Conservation (phyloP, 1,140 invertebrate species). For the Neuroterus valhalla region DNA sequence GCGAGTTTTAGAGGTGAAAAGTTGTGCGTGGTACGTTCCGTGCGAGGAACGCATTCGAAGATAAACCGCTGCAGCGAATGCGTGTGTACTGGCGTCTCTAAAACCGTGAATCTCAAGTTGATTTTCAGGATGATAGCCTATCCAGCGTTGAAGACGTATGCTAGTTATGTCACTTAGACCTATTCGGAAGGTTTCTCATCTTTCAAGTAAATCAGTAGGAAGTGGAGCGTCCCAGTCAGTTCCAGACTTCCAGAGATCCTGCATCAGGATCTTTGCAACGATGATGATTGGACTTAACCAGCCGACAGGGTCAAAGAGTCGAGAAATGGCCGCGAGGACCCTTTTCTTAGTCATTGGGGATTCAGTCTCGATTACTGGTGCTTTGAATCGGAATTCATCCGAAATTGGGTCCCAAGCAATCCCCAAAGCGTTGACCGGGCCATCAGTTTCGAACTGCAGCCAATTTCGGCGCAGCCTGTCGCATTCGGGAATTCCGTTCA, state of each 20-base stretch:
- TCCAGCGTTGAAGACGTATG: neutral
- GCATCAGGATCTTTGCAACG: constrained; percentile 56
- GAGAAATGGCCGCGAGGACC: neutral
- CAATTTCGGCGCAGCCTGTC: no score
- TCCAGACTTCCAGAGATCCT: constrained; percentile 5
- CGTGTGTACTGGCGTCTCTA: neutral
- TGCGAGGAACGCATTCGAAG: neutral
- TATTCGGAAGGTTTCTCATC: neutral
- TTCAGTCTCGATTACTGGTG: neutral
- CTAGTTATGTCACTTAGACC: neutral
- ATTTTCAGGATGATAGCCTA: neutral
- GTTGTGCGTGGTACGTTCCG: neutral
- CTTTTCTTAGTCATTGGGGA: neutral
- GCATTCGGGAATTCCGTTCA: no score
- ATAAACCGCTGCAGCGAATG: neutral
- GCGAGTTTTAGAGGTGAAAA: neutral
- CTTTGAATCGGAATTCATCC: neutral
- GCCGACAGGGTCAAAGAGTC: constrained; percentile 61
- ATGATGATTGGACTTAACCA: constrained; percentile 63
- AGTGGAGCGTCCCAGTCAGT: neutral
- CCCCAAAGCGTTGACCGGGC: neutral
- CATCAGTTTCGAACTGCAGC: no score
- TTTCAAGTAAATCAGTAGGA: neutral
- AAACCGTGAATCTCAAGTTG: neutral
- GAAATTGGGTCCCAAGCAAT: neutral